Evolutionary conservation across 2,888 invertebrate genomes (phyloP).

Genomic region (Protonemura montana): DNA sequence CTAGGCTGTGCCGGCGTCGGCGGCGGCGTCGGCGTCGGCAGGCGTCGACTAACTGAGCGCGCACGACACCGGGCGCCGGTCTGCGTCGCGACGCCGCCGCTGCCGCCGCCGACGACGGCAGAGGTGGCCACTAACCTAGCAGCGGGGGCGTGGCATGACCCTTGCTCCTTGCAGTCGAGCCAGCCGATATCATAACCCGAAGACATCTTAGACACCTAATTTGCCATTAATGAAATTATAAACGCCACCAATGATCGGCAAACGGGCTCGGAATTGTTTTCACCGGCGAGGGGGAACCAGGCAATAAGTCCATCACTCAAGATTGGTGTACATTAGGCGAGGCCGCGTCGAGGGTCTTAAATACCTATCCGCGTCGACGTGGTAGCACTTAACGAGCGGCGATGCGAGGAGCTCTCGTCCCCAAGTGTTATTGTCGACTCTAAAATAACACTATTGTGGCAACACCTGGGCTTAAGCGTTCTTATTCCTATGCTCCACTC

Average conservation of each 20-base stretch:
- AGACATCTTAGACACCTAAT: conserved; percentile 35
- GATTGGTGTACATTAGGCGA: neutral
- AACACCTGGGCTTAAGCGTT: conserved; percentile 26
- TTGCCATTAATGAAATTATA: conserved; percentile 34
- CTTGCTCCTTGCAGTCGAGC: neutral
- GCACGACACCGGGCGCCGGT: conserved; percentile 46
- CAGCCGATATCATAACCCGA: conserved; percentile 1
- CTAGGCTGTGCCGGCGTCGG: conserved; percentile 18
- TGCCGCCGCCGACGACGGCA: conserved; percentile 52
- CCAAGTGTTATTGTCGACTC: conserved; percentile 34
- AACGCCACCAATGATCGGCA: conserved; percentile 33
- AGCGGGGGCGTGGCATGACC: conserved; percentile 56
- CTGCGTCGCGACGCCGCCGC: conserved; percentile 45
- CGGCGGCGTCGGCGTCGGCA: conserved; percentile 32
- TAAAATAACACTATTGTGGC: conserved; percentile 24
- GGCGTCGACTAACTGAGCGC: conserved; percentile 48
- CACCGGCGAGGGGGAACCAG: neutral
- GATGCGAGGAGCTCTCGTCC: neutral
- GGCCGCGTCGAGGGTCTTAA: neutral
- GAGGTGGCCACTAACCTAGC: conserved; percentile 60
- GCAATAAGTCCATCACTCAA: conserved; percentile 14
- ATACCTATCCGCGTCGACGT: neutral
- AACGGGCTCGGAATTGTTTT: conserved; percentile 17
- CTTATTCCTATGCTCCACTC: neutral
- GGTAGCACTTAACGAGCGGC: neutral